Evolutionary conservation across 2,888 invertebrate species (phyloP), one percentile per base, ranked within the genome.

Genomic region (Pelosia muscerda): DNA sequence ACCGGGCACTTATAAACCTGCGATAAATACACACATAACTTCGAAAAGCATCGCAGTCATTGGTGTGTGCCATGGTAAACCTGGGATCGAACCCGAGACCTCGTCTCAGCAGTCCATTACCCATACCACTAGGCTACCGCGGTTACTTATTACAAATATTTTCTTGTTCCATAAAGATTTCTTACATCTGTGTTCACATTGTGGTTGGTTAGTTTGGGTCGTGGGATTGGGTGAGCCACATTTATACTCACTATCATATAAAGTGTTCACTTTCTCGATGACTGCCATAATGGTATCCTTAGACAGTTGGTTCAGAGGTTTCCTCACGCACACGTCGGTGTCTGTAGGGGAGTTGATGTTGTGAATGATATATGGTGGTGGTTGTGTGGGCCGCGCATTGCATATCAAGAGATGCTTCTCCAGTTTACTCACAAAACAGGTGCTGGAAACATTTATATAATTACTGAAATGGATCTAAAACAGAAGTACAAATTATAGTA

Each of bases 371-470:
- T 96, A 96, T 0, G 96, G 89, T 6, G 95, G 95, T 63, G 87
- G 86, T 13, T 89, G 88, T 53, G 90, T 93, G 2, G 92, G 91
- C 22, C 96, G 95, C 0, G 97, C 97, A 86, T 97, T 97, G 86
- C 97, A 97, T 69, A 97, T 96, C 78, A 95, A 95, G 26, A 97
- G 88, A 86, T 97, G 97, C 82, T 96, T 97, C 28, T 95, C 85
- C 69, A 97, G 87, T 82, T 97, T 97, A 49, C 95, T 95, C 22
- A 95, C 94, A 81, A 96, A 97, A 81, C 96, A 96, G 1, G 97
- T 96, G 83, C 97, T 97, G 86, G 25, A 95, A 94, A 28, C 64
- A 22, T 25, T 13, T 26, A 11, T 22, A 42, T 11, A 2, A 13
- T 42, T 42, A 38, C 19, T 49, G 49, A n/a, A 19, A 49, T 49